phyloP scores from a whole-genome alignment of 2,797 vertebrate genomes.

The Molossus alvarezi region DNA sequence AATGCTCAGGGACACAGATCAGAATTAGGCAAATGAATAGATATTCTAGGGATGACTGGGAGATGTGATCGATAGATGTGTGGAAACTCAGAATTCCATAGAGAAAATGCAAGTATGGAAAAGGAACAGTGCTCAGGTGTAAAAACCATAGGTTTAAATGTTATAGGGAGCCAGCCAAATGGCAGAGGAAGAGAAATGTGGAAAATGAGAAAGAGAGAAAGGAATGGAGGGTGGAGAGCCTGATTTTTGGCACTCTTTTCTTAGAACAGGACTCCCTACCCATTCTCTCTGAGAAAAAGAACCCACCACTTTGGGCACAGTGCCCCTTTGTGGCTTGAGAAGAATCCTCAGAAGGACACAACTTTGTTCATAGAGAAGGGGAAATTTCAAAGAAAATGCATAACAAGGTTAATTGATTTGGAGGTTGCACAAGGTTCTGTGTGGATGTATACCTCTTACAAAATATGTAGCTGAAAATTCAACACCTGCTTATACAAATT shows the following conservation, averaged over 20 bases:
- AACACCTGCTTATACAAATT: neutral
- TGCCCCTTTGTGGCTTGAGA: neutral
- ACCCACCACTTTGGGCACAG: neutral
- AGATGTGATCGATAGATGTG: neutral
- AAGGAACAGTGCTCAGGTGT: neutral
- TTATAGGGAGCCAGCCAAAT: neutral
- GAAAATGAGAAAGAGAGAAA: neutral
- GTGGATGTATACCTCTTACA: neutral
- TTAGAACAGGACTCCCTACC: neutral
- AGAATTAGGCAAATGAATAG: neutral
- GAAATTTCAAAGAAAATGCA: neutral
- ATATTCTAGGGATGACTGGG: neutral
- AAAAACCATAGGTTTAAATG: constrained; percentile 41
- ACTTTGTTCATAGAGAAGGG: neutral
- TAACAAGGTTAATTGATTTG: neutral
- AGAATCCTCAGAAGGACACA: neutral
- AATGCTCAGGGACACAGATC: neutral
- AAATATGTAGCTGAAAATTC: neutral
- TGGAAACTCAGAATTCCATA: neutral
- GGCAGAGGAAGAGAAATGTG: neutral
- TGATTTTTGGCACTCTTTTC: neutral
- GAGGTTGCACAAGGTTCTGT: neutral
- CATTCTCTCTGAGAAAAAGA: neutral
- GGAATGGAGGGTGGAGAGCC: neutral
- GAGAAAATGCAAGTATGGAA: neutral